phyloP scores from a whole-genome alignment of 1,140 invertebrate species.

The Stegodyphus mimosarum region DNA sequence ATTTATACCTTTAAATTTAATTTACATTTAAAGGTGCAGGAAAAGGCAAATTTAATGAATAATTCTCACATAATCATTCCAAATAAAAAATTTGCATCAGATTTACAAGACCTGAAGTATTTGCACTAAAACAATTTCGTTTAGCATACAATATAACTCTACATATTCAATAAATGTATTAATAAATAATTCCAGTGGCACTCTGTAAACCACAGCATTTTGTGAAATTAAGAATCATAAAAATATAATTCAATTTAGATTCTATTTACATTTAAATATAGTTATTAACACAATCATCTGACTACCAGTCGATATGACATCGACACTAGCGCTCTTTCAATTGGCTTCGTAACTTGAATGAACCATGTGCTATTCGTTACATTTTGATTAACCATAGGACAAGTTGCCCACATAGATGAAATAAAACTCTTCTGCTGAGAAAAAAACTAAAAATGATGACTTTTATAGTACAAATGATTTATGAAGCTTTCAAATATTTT shows the following conservation, averaged over 20 bases:
- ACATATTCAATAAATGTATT: conserved; percentile 13
- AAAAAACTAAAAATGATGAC: not conserved
- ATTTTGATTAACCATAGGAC: not conserved
- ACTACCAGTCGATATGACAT: conserved; percentile 32
- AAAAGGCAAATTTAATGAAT: not conserved
- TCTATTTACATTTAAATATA: conserved; percentile 40
- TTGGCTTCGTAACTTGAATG: conserved; percentile 16
- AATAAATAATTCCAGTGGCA: conserved; percentile 45
- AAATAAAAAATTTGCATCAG: too few species aligned
- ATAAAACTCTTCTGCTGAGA: not conserved
- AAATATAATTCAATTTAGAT: conserved; percentile 32
- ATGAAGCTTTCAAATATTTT: not conserved
- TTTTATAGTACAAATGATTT: not conserved
- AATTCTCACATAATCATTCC: not conserved
- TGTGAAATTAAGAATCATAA: conserved; percentile 41
- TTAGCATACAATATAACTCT: not conserved
- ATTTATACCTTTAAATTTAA: not conserved
- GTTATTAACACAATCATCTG: conserved; percentile 43
- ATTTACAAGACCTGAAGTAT: not conserved
- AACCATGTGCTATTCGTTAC: not conserved
- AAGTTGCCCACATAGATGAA: not conserved
- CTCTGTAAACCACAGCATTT: conserved; percentile 17
- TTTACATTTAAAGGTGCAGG: not conserved
- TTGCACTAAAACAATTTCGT: not conserved
- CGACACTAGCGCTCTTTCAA: conserved; percentile 35